Percentiles rank a stretch among this genome's conserved stretches.
phyloP scores from a whole-genome alignment of 2,797 vertebrate genomes.

The Kryptolebias ocellatus region DNA sequence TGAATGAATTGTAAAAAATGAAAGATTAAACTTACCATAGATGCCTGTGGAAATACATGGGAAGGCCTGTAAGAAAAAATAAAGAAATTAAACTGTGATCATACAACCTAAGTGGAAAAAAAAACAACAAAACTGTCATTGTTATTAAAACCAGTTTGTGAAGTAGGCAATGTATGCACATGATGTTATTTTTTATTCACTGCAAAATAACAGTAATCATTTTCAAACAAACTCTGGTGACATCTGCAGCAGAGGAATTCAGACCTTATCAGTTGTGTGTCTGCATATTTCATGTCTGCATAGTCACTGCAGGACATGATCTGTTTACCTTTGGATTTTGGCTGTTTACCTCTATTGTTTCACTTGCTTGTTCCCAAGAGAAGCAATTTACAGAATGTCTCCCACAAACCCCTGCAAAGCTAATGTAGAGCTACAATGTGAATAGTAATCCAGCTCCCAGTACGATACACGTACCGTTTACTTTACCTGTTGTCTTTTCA shows the following conservation, averaged over 20 bases:
- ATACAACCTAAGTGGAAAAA: slow-evolving; percentile 1
- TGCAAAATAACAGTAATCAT: slow-evolving; percentile 8
- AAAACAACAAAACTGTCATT: not conserved
- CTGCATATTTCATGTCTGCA: slow-evolving; percentile 13
- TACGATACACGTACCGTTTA: slow-evolving; percentile 12
- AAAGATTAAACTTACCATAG: slow-evolving; percentile 88
- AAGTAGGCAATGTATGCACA: not conserved
- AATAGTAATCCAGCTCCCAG: slow-evolving; percentile 13
- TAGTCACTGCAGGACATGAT: not conserved
- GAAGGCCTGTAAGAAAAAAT: slow-evolving; percentile 89
- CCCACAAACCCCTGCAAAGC: slow-evolving; percentile 28
- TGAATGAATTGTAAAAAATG: not conserved
- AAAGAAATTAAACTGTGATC: slow-evolving; percentile 60
- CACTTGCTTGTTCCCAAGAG: slow-evolving; percentile 35
- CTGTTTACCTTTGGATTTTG: slow-evolving; percentile 28
- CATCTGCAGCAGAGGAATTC: slow-evolving; percentile 15
- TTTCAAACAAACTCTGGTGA: slow-evolving; percentile 29
- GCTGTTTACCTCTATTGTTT: slow-evolving; percentile 24
- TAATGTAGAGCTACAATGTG: slow-evolving; percentile 27
- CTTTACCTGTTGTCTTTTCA: slow-evolving; percentile 15
- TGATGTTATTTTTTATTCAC: slow-evolving; percentile 14
- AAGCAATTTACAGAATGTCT: slow-evolving; percentile 35
- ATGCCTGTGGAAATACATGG: slow-evolving; percentile 99
- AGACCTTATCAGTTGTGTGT: slow-evolving; percentile 5
- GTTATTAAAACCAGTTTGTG: not conserved